Conservation (phyloP, 2,113 vertebrate species). For the Hippocampus barbouri region DNA sequence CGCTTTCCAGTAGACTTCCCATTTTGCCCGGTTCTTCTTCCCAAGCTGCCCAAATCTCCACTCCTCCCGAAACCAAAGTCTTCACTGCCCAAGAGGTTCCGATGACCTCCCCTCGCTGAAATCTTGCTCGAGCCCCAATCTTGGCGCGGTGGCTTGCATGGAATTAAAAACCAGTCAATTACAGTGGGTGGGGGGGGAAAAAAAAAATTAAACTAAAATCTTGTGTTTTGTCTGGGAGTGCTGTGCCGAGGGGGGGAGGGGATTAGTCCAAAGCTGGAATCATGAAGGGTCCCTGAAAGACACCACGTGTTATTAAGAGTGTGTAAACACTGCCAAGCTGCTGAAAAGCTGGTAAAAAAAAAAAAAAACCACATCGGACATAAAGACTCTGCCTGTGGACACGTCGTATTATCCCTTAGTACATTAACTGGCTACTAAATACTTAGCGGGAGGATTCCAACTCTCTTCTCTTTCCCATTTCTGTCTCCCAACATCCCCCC, state of each 20-base stretch:
- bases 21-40: constrained; percentile 54
- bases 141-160: constrained; percentile 68
- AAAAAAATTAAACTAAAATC: constrained; percentile 66
- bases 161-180: constrained; percentile 77
- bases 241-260: constrained; percentile 57
- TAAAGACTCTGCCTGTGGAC: constrained; percentile 71
- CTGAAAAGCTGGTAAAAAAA: constrained; percentile 74
- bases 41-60: constrained; percentile 66
- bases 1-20: constrained; percentile 63
- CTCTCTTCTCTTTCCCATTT: constrained; percentile 19
- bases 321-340: constrained; percentile 79
- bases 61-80: constrained; percentile 45
- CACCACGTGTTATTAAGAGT: constrained; percentile 75
- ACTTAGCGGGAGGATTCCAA: constrained; percentile 52
- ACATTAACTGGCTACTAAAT: constrained; percentile 72
- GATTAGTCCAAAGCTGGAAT: constrained; percentile 76
- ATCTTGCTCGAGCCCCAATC: constrained; percentile 72
- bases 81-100: constrained; percentile 59
- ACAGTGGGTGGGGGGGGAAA: constrained; percentile 46
- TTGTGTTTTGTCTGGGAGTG: constrained; percentile 72
- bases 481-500: constrained; percentile 34
- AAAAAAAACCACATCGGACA: constrained; percentile 59
- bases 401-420: constrained; percentile 73
- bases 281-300: constrained; percentile 73
- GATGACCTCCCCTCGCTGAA: constrained; percentile 61